Evolutionary conservation across 2,888 invertebrate genomes (phyloP), one percentile per base, ranked within the genome.

Genomic region (Coelinius sp.): DNA sequence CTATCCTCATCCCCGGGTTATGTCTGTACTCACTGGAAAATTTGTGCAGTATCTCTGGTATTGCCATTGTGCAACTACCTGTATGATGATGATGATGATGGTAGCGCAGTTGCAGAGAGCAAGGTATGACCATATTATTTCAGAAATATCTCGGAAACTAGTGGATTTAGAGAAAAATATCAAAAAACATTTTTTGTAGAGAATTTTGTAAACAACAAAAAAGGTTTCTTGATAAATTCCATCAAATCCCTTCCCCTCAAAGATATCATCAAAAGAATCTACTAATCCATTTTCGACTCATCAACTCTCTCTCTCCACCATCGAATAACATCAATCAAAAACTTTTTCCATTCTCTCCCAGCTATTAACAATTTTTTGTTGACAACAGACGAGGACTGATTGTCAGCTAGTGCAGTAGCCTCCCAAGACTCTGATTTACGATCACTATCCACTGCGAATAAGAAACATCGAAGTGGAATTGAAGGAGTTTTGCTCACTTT

Each of bases 401-500:
- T 59, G 31, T 35, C 17, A 14, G 35, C 7, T 14, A 53, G n/a
- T 17, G 7, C 8, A 17, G 10, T 35, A 35, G 17, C 59, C 59
- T 31, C 59, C 17, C 17, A 20, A 14, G 35, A 35, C 35, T 35
- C 31, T 59, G 59, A 59, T 59, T 59, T 59, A 59, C 59, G 59
- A 27, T 14, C 17, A 35, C 17, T 56, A 59, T 20, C 31, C 35
- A 35, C 59, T 2, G 12, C 59, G 59, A 20, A 20, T 59, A 35
- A 59, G 46, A 31, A 59, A 59, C 31, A 35, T 59, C 31, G 59
- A 35, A 35, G 20, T 59, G 12, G 59, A 35, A 35, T 59, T 17
- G 59, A 59, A 59, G 59, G 59, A 59, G 59, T 31, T 59, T 59
- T 25, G 17, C 59, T 17, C 59, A 59, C 35, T 59, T 59, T 59